Evolutionary conservation across 1,140 invertebrate species (phyloP).

Genomic region (Sitophilus oryzae): DNA sequence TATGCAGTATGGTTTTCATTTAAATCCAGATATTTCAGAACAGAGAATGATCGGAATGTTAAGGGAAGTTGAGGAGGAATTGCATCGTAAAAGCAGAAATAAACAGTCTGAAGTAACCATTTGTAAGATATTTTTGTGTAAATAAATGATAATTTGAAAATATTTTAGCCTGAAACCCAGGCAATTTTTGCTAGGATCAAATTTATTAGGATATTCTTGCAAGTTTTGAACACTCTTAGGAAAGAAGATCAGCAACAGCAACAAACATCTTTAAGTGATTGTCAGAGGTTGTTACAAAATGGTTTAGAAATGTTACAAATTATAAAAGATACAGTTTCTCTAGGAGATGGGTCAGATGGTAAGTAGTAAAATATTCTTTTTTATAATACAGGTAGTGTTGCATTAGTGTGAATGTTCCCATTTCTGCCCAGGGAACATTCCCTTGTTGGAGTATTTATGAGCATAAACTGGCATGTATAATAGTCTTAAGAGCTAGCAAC

Average conservation of each 20-base stretch:
- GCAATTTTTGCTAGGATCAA: conserved; percentile 76
- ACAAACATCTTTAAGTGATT: conserved; percentile 52
- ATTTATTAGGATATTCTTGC: conserved; percentile 80
- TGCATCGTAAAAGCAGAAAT: conserved; percentile 66
- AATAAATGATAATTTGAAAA: conserved; percentile 6
- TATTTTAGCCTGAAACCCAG: conserved; percentile 50
- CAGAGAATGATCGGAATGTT: conserved; percentile 74
- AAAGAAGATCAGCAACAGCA: conserved; percentile 50
- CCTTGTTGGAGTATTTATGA: no score
- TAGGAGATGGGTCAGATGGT: conserved; percentile 62
- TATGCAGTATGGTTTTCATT: conserved; percentile 84
- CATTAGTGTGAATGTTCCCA: no score
- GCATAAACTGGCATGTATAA: no score
- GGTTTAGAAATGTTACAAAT: conserved; percentile 71
- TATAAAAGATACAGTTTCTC: conserved; percentile 68
- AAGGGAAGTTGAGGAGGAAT: conserved; percentile 87
- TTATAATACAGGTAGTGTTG: background rate
- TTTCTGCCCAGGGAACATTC: no score
- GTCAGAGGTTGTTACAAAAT: conserved; percentile 62
- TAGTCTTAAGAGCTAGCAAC: no score
- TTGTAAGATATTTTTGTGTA: background rate
- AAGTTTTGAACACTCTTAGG: conserved; percentile 64
- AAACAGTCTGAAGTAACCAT: conserved; percentile 40
- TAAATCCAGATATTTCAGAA: conserved; percentile 75
- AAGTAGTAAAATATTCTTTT: conserved; percentile 7